These are phyloP conservation scores for Xiphophorus birchmanni DNA, from an alignment of 2,797 vertebrate species.

Conservation along the genomic window DNA sequence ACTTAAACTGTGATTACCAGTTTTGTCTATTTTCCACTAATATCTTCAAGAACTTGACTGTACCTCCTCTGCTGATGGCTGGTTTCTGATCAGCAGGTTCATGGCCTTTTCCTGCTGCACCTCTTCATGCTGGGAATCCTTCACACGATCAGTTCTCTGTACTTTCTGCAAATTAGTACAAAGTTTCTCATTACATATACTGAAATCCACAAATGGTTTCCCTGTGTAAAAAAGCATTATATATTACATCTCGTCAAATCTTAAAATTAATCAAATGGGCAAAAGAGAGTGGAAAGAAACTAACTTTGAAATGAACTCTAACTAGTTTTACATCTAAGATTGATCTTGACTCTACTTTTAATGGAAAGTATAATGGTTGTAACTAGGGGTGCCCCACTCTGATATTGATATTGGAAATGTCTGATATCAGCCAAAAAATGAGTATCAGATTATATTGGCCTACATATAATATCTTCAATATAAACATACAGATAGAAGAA, in stretches of 20 bases:
- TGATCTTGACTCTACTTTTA: neutral
- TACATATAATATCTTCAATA: too few relatives aligned
- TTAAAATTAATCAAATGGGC: neutral
- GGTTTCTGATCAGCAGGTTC: slow-evolving; percentile 21
- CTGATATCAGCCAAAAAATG: too few relatives aligned
- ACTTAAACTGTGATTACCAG: neutral
- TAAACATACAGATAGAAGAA: too few relatives aligned
- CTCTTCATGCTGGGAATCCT: slow-evolving; percentile 14
- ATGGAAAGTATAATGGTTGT: neutral
- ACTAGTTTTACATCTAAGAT: neutral
- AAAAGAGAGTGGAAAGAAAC: neutral
- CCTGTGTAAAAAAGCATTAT: neutral
- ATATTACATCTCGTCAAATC: neutral
- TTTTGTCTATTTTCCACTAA: neutral
- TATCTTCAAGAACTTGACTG: neutral
- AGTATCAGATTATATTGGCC: too few relatives aligned
- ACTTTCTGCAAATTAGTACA: slow-evolving; percentile 45
- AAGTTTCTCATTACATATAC: neutral
- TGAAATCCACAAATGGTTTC: neutral
- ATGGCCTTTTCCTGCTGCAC: slow-evolving; percentile 1
- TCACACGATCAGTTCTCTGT: slow-evolving; percentile 61
- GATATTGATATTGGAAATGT: too few relatives aligned
- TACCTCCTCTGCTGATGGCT: slow-evolving; percentile 52
- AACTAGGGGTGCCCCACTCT: too few relatives aligned
- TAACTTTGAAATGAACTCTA: neutral